Base-by-base conservation (phyloP, 2,888 invertebrate genomes). In the Heliconius sara region DNA sequence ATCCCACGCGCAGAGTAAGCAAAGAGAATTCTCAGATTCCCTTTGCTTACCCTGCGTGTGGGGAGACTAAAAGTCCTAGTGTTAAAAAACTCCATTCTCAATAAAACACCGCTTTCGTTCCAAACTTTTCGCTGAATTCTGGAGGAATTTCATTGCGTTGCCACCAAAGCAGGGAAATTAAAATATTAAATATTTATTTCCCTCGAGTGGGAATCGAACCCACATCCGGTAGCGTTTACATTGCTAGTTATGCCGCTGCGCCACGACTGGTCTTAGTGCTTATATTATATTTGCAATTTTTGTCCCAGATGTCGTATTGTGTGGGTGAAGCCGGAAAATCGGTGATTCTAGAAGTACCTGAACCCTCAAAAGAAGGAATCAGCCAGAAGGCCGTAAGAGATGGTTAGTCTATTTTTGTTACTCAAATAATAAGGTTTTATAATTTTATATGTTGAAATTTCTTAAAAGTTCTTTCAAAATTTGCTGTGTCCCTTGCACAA, bases 241-340 rank as follows among this genome's bases (percentile, higher is more conserved):
- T 22, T 57, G 25, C 60, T n/a, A 27, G 27, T 27, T 25, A 5
- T 43, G 43, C 43, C 13, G 1, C 19, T 19, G 19, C 19, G 19
- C 52, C 52, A 19, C 5, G 52, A 52, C 19, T 52, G 52, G 7
- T 19, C 19, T 22, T 19, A 22, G 52, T 52, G 19, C 19, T 22
- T 19, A 52, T 7, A 7, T 52, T 52, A 22, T 52, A 7, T 52
- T 22, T 52, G 7, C 52, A 52, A 22, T 52, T 52, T 52, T 25
- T 43, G 3, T 70, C 73, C 90, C 87, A 97, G 96, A 97, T 98
- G 95, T 98, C 98, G 0, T 98, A 98, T 88, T 98, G 98, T 85
- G 97, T 98, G 43, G 98, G 98, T 0, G 97, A 97, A 87, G 96
- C 93, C 1, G 95, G 94, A 76, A 95, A 95, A 82, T 91, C 93